Percentiles rank a stretch among this genome's conserved stretches.
phyloP scores from a whole-genome alignment of 2,888 invertebrate species.

The Bellardia bayeri region DNA sequence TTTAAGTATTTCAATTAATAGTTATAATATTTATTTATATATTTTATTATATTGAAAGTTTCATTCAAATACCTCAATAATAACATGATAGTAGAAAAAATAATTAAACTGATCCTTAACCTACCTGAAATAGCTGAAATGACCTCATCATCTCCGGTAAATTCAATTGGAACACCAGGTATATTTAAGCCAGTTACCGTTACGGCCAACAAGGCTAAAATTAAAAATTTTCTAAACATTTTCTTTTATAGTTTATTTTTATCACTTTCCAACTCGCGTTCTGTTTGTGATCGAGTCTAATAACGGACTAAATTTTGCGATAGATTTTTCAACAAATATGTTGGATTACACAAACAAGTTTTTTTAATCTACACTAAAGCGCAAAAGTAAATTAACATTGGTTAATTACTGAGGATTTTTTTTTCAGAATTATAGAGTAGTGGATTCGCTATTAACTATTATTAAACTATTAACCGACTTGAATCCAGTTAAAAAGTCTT shows the following conservation, averaged over 20 bases:
- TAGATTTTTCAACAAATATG: neutral
- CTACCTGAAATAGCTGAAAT: slow-evolving; percentile 77
- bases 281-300: neutral
- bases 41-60: no score
- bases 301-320: slow-evolving; percentile 42
- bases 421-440: no score
- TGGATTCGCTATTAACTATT: no score
- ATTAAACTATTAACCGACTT: no score
- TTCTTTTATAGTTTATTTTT: neutral
- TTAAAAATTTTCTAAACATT: slow-evolving; percentile 65
- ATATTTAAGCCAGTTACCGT: slow-evolving; percentile 72
- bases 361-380: neutral
- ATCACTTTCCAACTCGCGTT: neutral
- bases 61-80: no score
- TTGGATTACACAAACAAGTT: slow-evolving; percentile 11
- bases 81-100: no score
- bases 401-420: neutral
- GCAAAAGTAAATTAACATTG: neutral
- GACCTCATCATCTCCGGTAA: slow-evolving; percentile 75
- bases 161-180: slow-evolving; percentile 72
- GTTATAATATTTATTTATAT: no score
- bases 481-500: no score
- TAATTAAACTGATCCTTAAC: neutral
- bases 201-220: slow-evolving; percentile 62
- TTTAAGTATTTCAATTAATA: no score